Evolutionary conservation across 1,140 invertebrate genomes (phyloP).

Genomic region (Drosophila tsacasi): DNA sequence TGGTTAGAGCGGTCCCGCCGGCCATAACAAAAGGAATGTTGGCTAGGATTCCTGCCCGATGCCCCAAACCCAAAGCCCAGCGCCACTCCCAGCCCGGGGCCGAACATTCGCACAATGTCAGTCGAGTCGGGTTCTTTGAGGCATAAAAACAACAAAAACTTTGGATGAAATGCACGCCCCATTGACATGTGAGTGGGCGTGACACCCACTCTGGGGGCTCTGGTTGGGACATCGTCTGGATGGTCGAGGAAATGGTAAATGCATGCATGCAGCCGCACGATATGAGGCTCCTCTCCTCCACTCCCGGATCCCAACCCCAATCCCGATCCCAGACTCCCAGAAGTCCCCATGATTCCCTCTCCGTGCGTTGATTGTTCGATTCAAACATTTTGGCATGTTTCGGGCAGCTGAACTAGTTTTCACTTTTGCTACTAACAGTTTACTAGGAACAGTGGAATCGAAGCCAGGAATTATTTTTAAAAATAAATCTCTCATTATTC

Average conservation of each 20-base stretch:
- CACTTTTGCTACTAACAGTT: conserved; percentile 24
- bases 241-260: conserved; percentile 59
- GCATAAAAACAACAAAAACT: conserved; percentile 56
- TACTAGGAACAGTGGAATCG: conserved; percentile 15
- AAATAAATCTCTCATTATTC: background rate
- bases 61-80: background rate
- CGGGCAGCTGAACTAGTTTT: conserved; percentile 44
- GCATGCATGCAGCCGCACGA: conserved; percentile 49
- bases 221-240: conserved; percentile 4
- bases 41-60: conserved; percentile 21
- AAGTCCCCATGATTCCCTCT: conserved; percentile 11
- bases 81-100: conserved; percentile 2
- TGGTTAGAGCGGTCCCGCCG: conserved; percentile 11
- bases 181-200: conserved; percentile 59
- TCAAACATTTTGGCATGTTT: conserved; percentile 79
- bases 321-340: background rate
- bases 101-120: conserved; percentile 56
- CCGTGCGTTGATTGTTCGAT: conserved; percentile 69
- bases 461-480: background rate
- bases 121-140: conserved; percentile 36
- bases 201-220: background rate
- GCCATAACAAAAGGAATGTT: conserved; percentile 57
- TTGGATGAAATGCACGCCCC: conserved; percentile 56
- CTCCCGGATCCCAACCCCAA: background rate
- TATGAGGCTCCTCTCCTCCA: conserved; percentile 11